A percentile compares a stretch with the other conserved stretches of the same genome.
Conservation (phyloP, 30 jellyfish, hydroid and myxozoan species). For the Pseudorhiza aurosa region DNA sequence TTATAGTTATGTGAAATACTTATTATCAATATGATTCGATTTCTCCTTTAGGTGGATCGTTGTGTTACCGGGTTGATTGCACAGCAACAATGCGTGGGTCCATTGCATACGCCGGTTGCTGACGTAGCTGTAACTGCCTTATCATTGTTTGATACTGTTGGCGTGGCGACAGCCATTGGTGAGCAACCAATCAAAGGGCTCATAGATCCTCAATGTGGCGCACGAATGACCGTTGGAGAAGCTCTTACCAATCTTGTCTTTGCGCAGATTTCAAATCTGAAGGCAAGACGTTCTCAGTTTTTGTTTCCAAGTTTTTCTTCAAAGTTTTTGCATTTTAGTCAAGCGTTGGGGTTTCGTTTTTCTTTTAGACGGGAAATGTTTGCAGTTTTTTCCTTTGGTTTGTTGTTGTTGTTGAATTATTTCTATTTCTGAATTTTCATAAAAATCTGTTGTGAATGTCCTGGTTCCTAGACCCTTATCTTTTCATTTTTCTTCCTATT, state of each 20-base stretch:
- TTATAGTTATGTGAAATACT: neutral
- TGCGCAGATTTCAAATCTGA: constrained; percentile 76
- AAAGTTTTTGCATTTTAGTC: too few species aligned
- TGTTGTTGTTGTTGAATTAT: too few species aligned
- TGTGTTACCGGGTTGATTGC: constrained; percentile 93
- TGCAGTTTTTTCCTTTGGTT: neutral
- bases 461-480: too few species aligned
- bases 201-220: constrained; percentile 78
- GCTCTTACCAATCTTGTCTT: constrained; percentile 84
- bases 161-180: constrained; percentile 94
- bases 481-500: too few species aligned
- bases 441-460: too few species aligned
- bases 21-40: neutral
- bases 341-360: too few species aligned
- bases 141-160: constrained; percentile 79
- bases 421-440: too few species aligned
- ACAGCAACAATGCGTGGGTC: constrained; percentile 95
- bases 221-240: constrained; percentile 92
- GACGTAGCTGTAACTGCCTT: constrained; percentile 90
- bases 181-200: constrained; percentile 90
- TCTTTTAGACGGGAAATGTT: too few species aligned
- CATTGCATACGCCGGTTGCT: constrained; percentile 92
- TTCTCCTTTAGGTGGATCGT: constrained; percentile 78
- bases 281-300: constrained; percentile 46
- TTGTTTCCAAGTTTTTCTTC: too few species aligned